Evolutionary conservation across 2,888 invertebrate genomes (phyloP), one percentile per base, ranked within the genome.

Genomic region (Drosophila incognita): DNA sequence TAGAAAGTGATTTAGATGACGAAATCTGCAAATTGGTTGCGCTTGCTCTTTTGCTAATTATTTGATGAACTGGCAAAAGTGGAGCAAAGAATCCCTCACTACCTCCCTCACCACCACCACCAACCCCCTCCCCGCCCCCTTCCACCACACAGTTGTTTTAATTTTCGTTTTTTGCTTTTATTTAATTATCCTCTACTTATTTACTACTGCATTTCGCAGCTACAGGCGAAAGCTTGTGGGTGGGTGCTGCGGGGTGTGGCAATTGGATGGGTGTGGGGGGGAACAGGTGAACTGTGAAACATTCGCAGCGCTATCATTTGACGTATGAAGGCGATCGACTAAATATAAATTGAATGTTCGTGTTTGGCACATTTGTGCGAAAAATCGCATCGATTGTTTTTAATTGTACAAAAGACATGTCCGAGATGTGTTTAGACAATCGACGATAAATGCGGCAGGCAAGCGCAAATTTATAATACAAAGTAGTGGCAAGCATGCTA

Each of bases 361-460:
- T 87, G 90, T 76, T 83, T 87, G 90, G 82, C 87, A 87, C 87
- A 90, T 88, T 86, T 85, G 88, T 77, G 90, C 82, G 74, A 85
- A 87, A 85, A 87, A 87, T 85, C 89, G 82, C 89, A 87, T 85
- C 82, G 87, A 89, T 87, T 84, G 89, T 87, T 84, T 89, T 76
- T 78, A 87, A 87, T 81, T 89, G 74, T 69, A 77, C 63, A 67
- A 73, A 69, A 73, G 68, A 76, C 77, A 68, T 62, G 72, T 62
- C 38, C 69, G 78, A 72, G 68, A 77, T 62, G 66, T 77, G 73
- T 81, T 79, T 76, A 74, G 59, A 67, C 68, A 61, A 61, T 53
- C 29, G 60, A 46, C 51, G 63, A 58, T 76, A 75, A 54, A 58
- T 62, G 35, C 42, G 52, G 38, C 36, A 36, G 38, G 15, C 52